A percentile compares a stretch with the other conserved stretches of the same genome.
phyloP scores from a whole-genome alignment of 2,797 vertebrate genomes.

The Melopsittacus undulatus region DNA sequence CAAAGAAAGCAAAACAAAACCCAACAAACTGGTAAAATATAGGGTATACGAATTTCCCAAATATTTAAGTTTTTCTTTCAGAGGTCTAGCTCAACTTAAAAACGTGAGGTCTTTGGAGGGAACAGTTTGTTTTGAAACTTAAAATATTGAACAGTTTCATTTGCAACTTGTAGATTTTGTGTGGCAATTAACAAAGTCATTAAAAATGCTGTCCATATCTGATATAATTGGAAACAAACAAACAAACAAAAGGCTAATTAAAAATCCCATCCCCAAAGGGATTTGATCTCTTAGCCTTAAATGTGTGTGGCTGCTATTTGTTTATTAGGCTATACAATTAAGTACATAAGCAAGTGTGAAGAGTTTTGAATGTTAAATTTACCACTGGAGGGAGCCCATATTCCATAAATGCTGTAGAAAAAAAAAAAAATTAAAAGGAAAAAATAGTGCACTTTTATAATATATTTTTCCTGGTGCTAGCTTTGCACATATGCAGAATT shows the following conservation, averaged over 20 bases:
- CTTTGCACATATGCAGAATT: neutral
- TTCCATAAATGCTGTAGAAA: constrained; percentile 46
- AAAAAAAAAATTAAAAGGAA: neutral
- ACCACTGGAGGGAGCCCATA: constrained; percentile 81
- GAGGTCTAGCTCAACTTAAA: neutral
- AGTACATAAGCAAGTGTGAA: neutral
- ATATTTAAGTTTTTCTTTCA: neutral
- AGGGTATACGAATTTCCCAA: neutral
- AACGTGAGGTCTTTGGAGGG: neutral
- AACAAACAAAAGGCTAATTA: neutral
- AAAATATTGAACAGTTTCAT: neutral
- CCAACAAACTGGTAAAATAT: neutral
- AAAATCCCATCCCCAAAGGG: neutral
- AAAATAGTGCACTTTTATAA: neutral
- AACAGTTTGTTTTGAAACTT: neutral
- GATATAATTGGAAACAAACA: neutral
- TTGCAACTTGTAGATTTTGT: neutral
- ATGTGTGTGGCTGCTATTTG: neutral
- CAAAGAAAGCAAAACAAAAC: neutral
- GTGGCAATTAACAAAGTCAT: neutral
- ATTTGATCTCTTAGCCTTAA: neutral
- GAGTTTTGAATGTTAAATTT: constrained; percentile 56
- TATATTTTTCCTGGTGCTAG: neutral
- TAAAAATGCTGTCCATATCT: neutral
- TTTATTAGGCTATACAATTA: neutral